These are phyloP conservation scores for Ophioninae sp. DNA, from an alignment of 2,888 invertebrate genomes.

Conservation along the genomic window DNA sequence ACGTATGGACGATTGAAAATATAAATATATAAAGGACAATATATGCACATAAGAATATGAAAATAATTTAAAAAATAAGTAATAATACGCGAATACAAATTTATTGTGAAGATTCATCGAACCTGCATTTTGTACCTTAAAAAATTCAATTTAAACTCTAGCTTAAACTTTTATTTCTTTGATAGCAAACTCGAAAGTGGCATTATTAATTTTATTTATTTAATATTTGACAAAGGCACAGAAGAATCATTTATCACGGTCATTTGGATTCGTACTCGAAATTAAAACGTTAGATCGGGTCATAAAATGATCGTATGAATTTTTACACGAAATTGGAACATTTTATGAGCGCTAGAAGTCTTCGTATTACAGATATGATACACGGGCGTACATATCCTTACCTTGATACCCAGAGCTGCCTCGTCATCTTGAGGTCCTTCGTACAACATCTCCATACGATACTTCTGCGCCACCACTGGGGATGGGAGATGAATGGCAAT, in stretches of 20 bases:
- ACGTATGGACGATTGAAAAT: too few species aligned
- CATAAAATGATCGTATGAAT: neutral
- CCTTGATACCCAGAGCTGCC: conserved; percentile 94
- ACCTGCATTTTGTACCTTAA: too few species aligned
- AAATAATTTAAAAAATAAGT: too few species aligned
- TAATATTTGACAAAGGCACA: neutral
- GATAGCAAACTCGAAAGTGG: neutral
- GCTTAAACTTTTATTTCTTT: neutral
- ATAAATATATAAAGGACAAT: too few species aligned
- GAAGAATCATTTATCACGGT: neutral
- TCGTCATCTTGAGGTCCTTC: conserved; percentile 99
- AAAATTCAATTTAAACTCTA: too few species aligned
- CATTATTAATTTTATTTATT: conserved; percentile 1
- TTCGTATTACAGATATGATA: too few species aligned
- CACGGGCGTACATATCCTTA: conserved; percentile 69
- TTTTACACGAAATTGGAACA: neutral
- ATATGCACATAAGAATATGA: too few species aligned
- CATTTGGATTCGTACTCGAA: neutral
- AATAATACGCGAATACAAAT: too few species aligned
- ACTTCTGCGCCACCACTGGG: conserved; percentile 99
- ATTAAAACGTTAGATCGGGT: neutral
- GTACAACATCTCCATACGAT: conserved; percentile 99
- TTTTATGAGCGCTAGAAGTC: neutral
- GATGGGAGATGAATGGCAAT: conserved; percentile 99
- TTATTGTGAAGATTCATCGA: too few species aligned